Evolutionary conservation across 2,113 vertebrate genomes (phyloP).

Genomic region (Maccullochella peelii): DNA sequence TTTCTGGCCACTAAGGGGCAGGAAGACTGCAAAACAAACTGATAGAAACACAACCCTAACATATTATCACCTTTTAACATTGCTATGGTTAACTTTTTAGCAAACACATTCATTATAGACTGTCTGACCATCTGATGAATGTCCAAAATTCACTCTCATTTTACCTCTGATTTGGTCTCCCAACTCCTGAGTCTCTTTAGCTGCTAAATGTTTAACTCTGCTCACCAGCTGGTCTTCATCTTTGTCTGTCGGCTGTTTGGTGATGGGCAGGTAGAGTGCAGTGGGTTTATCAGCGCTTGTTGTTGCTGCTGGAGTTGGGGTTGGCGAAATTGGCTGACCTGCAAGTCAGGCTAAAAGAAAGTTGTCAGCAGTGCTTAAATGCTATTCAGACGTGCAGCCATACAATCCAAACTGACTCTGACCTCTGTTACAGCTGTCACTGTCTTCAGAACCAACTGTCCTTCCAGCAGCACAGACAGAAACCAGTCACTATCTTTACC

Average conservation of each 20-base stretch:
- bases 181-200: not conserved
- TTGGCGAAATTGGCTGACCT: not conserved
- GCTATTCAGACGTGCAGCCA: not conserved
- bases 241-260: not conserved
- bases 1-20: not conserved
- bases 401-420: not conserved
- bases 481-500: not conserved
- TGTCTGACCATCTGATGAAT: not conserved
- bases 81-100: not conserved
- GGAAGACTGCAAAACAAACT: not conserved
- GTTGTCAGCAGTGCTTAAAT: conserved; percentile 2
- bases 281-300: not conserved
- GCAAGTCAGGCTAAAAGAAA: not conserved
- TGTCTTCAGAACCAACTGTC: not conserved
- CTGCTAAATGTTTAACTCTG: not conserved
- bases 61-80: not conserved
- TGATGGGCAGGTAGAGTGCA: not conserved
- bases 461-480: not conserved
- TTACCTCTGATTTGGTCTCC: not conserved
- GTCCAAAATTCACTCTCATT: not conserved
- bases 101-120: not conserved
- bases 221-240: not conserved
- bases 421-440: not conserved
- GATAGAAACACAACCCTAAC: not conserved
- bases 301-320: not conserved